These are phyloP conservation scores for Sylvicola fuscatus DNA, from an alignment of 2,888 invertebrate species.

Conservation along the genomic window DNA sequence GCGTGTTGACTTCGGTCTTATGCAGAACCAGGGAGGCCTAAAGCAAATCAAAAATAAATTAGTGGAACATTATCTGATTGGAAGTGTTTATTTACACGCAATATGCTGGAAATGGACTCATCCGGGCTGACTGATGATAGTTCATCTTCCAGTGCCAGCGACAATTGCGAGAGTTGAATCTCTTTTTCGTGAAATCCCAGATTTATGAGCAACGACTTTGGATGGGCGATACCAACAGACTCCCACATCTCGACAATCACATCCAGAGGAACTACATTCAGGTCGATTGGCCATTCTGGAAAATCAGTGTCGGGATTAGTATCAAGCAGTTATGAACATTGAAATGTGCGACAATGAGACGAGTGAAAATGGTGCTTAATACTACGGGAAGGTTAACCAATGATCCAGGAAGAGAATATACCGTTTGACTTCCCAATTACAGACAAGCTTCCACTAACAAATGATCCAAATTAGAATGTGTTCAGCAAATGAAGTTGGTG, in stretches of 20 bases:
- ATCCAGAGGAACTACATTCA: constrained; percentile 24
- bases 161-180: constrained; percentile 38
- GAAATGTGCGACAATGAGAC: too few relatives aligned
- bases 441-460: too few relatives aligned
- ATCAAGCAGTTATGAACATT: too few relatives aligned
- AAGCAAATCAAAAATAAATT: constrained; percentile 2
- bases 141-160: constrained; percentile 49
- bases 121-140: constrained; percentile 25
- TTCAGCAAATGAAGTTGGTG: too few relatives aligned
- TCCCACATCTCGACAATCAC: constrained; percentile 52
- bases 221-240: constrained; percentile 40
- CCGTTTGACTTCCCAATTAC: too few relatives aligned
- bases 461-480: too few relatives aligned
- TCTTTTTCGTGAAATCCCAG: constrained; percentile 39
- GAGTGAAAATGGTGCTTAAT: too few relatives aligned
- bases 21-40: constrained; percentile 43
- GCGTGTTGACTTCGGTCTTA: constrained; percentile 39
- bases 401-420: too few relatives aligned
- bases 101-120: constrained; percentile 16
- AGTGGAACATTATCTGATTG: background rate
- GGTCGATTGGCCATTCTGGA: constrained; percentile 2
- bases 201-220: constrained; percentile 40
- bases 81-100: constrained; percentile 11
- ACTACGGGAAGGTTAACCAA: too few relatives aligned
- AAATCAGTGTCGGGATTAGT: too few relatives aligned